phyloP scores from a whole-genome alignment of 2,888 invertebrate species.

The Nomada lathburiana region DNA sequence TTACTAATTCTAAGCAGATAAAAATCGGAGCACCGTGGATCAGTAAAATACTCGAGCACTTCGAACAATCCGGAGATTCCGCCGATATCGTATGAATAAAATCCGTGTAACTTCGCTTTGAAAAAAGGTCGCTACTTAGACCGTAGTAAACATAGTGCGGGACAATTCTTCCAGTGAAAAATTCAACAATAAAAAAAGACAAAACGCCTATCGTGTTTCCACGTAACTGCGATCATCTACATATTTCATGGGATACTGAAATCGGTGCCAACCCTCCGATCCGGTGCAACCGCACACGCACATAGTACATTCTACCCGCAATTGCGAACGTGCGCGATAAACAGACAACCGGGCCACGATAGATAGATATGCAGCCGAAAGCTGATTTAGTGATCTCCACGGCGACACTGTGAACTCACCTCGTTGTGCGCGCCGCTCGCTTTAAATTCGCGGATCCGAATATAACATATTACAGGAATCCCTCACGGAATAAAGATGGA shows the following conservation, averaged over 20 bases:
- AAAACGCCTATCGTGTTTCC: background rate
- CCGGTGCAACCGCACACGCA: background rate
- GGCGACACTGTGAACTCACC: constrained; percentile 25
- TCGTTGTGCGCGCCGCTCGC: constrained; percentile 11
- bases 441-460: constrained; percentile 38
- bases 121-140: too few relatives aligned
- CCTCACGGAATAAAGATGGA: background rate
- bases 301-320: too few relatives aligned
- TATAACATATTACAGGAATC: constrained; percentile 37
- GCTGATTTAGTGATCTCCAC: constrained; percentile 43
- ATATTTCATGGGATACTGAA: background rate
- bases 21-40: too few relatives aligned
- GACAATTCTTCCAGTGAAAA: too few relatives aligned
- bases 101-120: too few relatives aligned
- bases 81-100: too few relatives aligned
- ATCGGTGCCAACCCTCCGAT: background rate
- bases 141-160: too few relatives aligned
- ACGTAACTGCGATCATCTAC: background rate
- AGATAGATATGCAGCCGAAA: constrained; percentile 27
- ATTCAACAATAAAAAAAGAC: background rate
- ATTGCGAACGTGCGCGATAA: background rate
- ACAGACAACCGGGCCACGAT: background rate
- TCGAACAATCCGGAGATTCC: too few relatives aligned
- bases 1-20: too few relatives aligned
- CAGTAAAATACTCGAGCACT: too few relatives aligned